phyloP scores from a whole-genome alignment of 2,113 vertebrate species.

The Tachysurus vachellii region DNA sequence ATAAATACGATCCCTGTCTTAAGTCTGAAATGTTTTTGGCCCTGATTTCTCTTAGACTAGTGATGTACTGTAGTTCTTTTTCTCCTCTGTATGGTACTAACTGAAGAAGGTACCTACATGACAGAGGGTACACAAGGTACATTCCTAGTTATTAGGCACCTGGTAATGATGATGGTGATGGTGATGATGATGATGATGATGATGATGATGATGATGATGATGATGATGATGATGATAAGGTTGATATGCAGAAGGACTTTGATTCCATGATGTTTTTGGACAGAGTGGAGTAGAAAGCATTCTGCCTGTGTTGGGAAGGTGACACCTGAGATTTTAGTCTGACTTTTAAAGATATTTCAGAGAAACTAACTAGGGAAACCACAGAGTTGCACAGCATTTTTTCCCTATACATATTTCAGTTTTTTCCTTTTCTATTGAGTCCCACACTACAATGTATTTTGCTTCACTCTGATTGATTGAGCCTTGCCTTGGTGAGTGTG shows the following conservation, averaged over 20 bases:
- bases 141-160: conserved; percentile 52
- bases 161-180: conserved; percentile 25
- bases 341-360: conserved; percentile 5
- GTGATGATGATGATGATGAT: conserved; percentile 23
- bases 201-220: conserved; percentile 19
- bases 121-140: conserved; percentile 59
- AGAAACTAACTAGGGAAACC: conserved; percentile 10
- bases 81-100: conserved; percentile 51
- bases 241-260: conserved; percentile 61
- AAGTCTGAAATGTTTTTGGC: conserved; percentile 19
- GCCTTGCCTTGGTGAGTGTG: conserved; percentile 55
- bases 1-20: neutral
- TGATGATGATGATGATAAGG: conserved; percentile 13
- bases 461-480: conserved; percentile 69
- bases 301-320: conserved; percentile 67
- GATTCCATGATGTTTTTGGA: conserved; percentile 60
- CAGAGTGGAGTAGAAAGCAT: conserved; percentile 71
- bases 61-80: conserved; percentile 57
- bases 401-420: conserved; percentile 18
- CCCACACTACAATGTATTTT: conserved; percentile 67
- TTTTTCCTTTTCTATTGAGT: conserved; percentile 53
- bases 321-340: conserved; percentile 21
- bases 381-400: conserved; percentile 16
- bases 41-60: conserved; percentile 38
- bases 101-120: conserved; percentile 56